phyloP scores from a whole-genome alignment of 2,797 vertebrate genomes.

The Anguilla marmorata region DNA sequence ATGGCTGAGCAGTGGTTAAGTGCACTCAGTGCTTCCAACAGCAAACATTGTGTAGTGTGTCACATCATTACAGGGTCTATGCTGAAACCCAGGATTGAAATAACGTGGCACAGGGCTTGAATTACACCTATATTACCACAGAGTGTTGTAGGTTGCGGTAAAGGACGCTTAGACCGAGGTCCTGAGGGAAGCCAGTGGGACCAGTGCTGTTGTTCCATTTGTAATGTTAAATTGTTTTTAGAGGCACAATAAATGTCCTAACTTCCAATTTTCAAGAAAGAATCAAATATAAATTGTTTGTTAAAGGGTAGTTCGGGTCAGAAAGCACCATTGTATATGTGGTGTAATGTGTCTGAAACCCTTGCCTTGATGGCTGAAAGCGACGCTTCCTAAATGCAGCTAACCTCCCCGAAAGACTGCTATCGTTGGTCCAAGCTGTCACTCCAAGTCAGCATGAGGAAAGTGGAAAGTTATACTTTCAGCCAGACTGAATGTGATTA shows the following conservation, averaged over 20 bases:
- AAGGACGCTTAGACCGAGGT: background rate
- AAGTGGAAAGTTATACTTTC: background rate
- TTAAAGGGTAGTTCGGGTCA: background rate
- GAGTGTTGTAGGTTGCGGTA: background rate
- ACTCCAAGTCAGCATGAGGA: background rate
- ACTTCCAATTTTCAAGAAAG: background rate
- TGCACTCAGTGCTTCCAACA: background rate
- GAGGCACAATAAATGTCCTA: background rate
- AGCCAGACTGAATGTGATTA: background rate
- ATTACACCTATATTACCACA: background rate
- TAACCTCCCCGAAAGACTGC: background rate
- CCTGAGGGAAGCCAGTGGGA: background rate
- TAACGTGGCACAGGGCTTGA: background rate
- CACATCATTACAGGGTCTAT: background rate
- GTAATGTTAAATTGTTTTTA: background rate
- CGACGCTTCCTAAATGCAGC: background rate
- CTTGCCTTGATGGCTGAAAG: background rate
- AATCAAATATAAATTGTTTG: background rate
- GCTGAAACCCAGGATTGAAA: background rate
- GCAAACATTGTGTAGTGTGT: background rate
- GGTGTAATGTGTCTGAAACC: background rate
- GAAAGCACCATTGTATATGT: background rate
- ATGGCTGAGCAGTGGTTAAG: slow-evolving; percentile 6
- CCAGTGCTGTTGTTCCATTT: background rate
- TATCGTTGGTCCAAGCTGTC: background rate